Percentiles rank a stretch among this genome's conserved stretches.
phyloP scores from a whole-genome alignment of 2,797 vertebrate species.

The Antennarius maculatus region DNA sequence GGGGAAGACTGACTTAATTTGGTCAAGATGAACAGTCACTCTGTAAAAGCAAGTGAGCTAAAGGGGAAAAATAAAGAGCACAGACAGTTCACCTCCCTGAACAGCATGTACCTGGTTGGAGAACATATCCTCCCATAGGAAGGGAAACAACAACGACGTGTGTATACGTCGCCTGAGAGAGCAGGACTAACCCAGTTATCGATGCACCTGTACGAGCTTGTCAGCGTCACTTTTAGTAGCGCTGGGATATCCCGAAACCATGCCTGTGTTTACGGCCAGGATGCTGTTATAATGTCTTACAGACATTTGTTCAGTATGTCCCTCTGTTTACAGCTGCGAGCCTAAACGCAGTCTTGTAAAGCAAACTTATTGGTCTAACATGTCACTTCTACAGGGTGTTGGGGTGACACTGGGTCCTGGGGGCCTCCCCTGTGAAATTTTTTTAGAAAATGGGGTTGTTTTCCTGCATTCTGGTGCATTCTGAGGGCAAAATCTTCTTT shows the following conservation, averaged over 20 bases:
- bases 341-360: neutral
- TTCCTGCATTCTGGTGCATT: no score
- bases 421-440: no score
- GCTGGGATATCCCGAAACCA: constrained; percentile 7
- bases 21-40: constrained; percentile 22
- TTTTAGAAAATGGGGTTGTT: no score
- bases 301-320: no score
- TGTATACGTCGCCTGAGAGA: constrained; percentile 8
- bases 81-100: constrained; percentile 22
- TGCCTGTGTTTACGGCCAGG: constrained; percentile 9
- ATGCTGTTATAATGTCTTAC: no score
- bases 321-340: no score
- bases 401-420: neutral
- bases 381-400: neutral
- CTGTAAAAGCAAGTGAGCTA: neutral
- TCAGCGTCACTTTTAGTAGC: constrained; percentile 10
- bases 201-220: constrained; percentile 26
- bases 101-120: constrained; percentile 36
- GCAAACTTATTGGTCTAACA: neutral
- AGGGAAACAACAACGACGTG: constrained; percentile 11
- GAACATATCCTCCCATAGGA: constrained; percentile 30
- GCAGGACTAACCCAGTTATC: constrained; percentile 33
- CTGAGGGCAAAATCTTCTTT: no score
- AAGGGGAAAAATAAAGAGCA: constrained; percentile 19
- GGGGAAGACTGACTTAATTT: constrained; percentile 22